Evolutionary conservation across 1,140 invertebrate species (phyloP).

Genomic region (Idris sp.): DNA sequence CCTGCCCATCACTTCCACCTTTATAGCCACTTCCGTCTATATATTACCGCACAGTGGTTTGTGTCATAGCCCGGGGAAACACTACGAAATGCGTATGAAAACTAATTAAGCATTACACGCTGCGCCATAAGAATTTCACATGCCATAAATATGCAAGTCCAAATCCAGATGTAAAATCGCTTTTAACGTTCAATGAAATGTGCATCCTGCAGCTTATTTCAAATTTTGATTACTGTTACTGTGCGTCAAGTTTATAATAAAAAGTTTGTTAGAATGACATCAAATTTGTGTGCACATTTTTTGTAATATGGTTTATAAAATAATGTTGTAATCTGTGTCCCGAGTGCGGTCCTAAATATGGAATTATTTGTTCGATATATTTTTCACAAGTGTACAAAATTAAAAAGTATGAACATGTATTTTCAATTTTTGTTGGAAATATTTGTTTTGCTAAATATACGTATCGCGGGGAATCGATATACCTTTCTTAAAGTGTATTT

Average conservation of each 20-base stretch:
- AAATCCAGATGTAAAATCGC: slow-evolving; percentile 22
- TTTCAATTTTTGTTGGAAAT: too few species aligned
- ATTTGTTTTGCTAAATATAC: too few species aligned
- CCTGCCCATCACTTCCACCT: slow-evolving; percentile 73
- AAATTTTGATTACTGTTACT: background rate
- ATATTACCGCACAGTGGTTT: slow-evolving; percentile 65
- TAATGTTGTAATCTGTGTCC: too few species aligned
- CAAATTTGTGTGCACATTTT: too few species aligned
- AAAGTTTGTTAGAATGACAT: too few species aligned
- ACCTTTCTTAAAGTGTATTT: slow-evolving; percentile 5
- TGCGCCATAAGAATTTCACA: slow-evolving; percentile 23
- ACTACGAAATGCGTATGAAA: slow-evolving; percentile 37
- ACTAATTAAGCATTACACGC: slow-evolving; percentile 56
- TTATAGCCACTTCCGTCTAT: slow-evolving; percentile 65
- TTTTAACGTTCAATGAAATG: background rate
- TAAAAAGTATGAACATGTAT: too few species aligned
- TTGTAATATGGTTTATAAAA: too few species aligned
- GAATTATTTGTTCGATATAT: too few species aligned
- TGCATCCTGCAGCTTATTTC: background rate
- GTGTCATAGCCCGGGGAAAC: slow-evolving; percentile 62
- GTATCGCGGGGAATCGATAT: background rate
- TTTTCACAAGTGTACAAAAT: too few species aligned
- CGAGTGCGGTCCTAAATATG: too few species aligned
- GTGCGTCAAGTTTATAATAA: too few species aligned
- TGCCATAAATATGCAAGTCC: slow-evolving; percentile 31